Conservation (phyloP, 2,888 invertebrate species). For the Conistra vaccinii region DNA sequence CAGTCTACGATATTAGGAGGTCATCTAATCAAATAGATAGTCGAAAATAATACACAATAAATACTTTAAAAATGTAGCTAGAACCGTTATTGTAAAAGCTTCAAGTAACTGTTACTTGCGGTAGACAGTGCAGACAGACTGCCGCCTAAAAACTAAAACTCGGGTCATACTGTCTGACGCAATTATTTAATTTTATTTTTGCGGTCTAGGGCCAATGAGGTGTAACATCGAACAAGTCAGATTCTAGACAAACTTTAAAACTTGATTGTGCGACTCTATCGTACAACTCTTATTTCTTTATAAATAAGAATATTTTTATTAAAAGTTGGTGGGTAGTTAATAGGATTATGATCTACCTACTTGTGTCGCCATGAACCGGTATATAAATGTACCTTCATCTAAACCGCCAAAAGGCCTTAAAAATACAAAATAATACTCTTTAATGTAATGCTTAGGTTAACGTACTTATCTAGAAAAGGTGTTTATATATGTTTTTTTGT, state of each 20-base stretch:
- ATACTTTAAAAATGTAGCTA: background rate
- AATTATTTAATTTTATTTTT: background rate
- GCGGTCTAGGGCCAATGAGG: background rate
- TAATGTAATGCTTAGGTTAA: no score
- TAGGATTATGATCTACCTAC: background rate
- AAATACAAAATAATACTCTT: background rate
- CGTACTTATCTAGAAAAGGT: no score
- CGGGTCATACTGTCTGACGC: constrained; percentile 14
- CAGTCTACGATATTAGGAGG: background rate
- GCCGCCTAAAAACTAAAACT: constrained; percentile 36
- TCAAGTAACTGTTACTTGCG: constrained; percentile 24
- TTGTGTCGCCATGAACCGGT: background rate
- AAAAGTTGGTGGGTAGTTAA: background rate
- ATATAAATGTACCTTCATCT: background rate
- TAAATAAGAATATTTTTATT: background rate
- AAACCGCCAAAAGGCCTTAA: background rate
- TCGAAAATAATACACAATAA: background rate
- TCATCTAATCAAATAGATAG: background rate
- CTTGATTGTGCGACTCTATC: background rate
- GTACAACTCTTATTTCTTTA: background rate
- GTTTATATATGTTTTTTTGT: background rate
- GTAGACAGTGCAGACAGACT: constrained; percentile 19
- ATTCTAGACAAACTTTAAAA: background rate
- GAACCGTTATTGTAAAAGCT: constrained; percentile 22
- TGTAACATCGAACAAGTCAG: constrained; percentile 2